These are phyloP conservation scores for Emydura subglobosa DNA, from an alignment of 2,113 vertebrate species.

Conservation along the genomic window DNA sequence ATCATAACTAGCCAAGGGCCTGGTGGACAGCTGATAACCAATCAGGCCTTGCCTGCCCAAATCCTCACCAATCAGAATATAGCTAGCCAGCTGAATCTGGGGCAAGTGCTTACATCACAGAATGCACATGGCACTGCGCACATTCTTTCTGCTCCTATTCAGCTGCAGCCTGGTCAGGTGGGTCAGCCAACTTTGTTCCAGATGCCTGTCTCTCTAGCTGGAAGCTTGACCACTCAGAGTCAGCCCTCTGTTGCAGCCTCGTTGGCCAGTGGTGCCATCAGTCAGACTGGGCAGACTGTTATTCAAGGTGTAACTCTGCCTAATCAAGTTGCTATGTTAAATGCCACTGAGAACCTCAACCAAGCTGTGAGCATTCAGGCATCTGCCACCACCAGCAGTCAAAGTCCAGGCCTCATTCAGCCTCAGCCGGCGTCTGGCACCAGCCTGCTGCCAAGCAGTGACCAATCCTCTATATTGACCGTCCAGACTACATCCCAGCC, in stretches of 20 bases:
- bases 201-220: conserved; percentile 89
- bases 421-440: conserved; percentile 71
- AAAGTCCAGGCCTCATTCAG: conserved; percentile 75
- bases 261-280: conserved; percentile 32
- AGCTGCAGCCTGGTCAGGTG: conserved; percentile 91
- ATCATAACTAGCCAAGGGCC: conserved; percentile 90
- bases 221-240: conserved; percentile 82
- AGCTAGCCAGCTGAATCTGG: conserved; percentile 84
- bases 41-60: conserved; percentile 79
- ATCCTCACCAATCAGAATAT: conserved; percentile 93
- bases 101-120: conserved; percentile 89
- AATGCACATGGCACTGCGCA: conserved; percentile 89
- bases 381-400: conserved; percentile 70
- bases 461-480: conserved; percentile 82
- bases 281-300: conserved; percentile 83
- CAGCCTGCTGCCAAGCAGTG: conserved; percentile 61
- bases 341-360: conserved; percentile 84
- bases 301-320: conserved; percentile 92
- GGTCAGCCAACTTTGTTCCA: conserved; percentile 91
- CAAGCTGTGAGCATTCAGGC: conserved; percentile 86
- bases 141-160: conserved; percentile 91
- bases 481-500: conserved; percentile 79
- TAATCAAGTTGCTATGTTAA: conserved; percentile 91
- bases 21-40: conserved; percentile 89
- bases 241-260: conserved; percentile 69